Conservation (phyloP, 2,888 invertebrate species). For the Hyposoter didymator region DNA sequence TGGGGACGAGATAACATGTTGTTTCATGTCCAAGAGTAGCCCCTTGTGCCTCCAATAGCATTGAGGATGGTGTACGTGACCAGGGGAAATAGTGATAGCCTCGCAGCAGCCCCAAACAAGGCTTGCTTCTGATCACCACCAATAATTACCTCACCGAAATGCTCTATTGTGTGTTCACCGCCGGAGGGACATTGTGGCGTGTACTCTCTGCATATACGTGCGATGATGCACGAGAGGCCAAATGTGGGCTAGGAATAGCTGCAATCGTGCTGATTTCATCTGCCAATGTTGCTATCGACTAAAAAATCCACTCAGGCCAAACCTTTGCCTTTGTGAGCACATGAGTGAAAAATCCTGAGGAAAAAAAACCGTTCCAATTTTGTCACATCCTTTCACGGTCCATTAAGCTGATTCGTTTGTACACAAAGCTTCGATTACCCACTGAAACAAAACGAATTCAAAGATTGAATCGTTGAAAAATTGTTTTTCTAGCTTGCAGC, state of each 20-base stretch:
- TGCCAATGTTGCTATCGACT: background rate
- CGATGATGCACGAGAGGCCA: conserved; percentile 12
- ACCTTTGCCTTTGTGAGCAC: background rate
- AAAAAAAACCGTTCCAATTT: background rate
- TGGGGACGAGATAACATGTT: conserved; percentile 41
- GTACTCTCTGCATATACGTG: conserved; percentile 9
- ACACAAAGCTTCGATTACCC: background rate
- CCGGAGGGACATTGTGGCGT: conserved; percentile 44
- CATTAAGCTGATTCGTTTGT: background rate
- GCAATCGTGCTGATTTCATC: background rate
- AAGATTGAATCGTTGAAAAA: background rate
- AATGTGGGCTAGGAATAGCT: conserved; percentile 14
- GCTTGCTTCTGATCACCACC: conserved; percentile 53
- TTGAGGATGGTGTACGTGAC: conserved; percentile 33
- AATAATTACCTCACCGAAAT: conserved; percentile 65
- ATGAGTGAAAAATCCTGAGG: too few species aligned
- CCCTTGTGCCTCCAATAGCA: conserved; percentile 19
- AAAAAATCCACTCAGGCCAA: background rate
- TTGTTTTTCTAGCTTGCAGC: background rate
- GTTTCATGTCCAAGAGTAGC: conserved; percentile 39
- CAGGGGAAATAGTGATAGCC: conserved; percentile 50
- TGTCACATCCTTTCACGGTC: background rate
- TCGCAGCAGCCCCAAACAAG: conserved; percentile 30
- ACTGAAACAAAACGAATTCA: background rate
- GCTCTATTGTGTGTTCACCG: conserved; percentile 56